phyloP scores from a whole-genome alignment of 2,888 invertebrate species.

The Chloroclysta siterata region DNA sequence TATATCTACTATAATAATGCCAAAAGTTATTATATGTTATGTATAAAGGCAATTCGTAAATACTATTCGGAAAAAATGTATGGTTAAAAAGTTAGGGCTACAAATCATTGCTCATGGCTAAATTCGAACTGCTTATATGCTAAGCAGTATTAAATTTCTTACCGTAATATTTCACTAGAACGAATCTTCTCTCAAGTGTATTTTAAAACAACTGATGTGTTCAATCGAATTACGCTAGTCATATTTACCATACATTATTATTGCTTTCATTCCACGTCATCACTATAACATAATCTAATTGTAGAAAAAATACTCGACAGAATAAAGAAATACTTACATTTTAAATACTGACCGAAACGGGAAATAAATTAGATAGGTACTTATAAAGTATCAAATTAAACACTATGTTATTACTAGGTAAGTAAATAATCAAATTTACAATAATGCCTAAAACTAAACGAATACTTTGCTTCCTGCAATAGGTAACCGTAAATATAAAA shows the following conservation, averaged over 20 bases:
- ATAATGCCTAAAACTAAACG: slow-evolving; percentile 74
- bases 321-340: slow-evolving; percentile 78
- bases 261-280: slow-evolving; percentile 67
- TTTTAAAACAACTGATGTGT: slow-evolving; percentile 11
- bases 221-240: slow-evolving; percentile 17
- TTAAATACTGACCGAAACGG: slow-evolving; percentile 84
- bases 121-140: slow-evolving; percentile 38
- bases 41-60: slow-evolving; percentile 54
- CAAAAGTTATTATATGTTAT: slow-evolving; percentile 54
- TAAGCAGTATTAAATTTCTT: slow-evolving; percentile 25
- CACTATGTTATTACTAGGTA: slow-evolving; percentile 61
- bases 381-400: slow-evolving; percentile 56
- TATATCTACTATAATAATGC: slow-evolving; percentile 62
- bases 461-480: slow-evolving; percentile 82
- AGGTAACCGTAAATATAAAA: slow-evolving; percentile 83
- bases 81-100: slow-evolving; percentile 35
- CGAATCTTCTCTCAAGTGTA: slow-evolving; percentile 17
- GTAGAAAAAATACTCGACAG: slow-evolving; percentile 62
- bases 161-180: slow-evolving; percentile 11
- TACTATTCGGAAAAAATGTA: slow-evolving; percentile 42
- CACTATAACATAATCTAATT: slow-evolving; percentile 55
- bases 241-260: slow-evolving; percentile 29
- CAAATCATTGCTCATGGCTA: slow-evolving; percentile 27
- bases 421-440: slow-evolving; percentile 75
- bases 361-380: slow-evolving; percentile 81